Percentiles rank a stretch among this genome's conserved stretches.
Conservation (phyloP, 2,797 vertebrate species). For the Rhabdomys pumilio region DNA sequence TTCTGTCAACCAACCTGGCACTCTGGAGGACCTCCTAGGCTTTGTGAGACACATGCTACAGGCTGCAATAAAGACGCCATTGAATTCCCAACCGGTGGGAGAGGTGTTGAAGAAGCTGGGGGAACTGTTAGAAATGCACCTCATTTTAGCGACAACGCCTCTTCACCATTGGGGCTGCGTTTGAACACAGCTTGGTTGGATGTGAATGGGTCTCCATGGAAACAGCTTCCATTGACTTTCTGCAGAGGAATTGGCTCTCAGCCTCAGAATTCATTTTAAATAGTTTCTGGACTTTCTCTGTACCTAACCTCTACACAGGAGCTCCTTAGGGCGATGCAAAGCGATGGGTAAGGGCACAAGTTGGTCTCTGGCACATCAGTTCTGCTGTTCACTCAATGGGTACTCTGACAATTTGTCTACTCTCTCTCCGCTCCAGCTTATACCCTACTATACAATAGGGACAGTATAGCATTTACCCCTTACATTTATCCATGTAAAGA, state of each 20-base stretch:
- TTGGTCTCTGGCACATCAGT: too few relatives aligned
- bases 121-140: neutral
- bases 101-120: neutral
- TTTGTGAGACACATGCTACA: neutral
- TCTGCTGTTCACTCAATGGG: neutral
- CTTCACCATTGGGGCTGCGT: neutral
- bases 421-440: neutral
- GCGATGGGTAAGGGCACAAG: neutral
- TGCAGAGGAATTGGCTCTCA: constrained; percentile 9
- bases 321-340: neutral
- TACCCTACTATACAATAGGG: neutral
- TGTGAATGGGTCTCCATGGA: constrained; percentile 60
- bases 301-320: neutral
- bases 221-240: constrained; percentile 56
- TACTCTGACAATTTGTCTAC: neutral
- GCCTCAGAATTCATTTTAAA: constrained; percentile 57
- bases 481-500: neutral
- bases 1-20: neutral
- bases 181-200: constrained; percentile 10
- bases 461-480: neutral
- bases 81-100: neutral
- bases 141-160: neutral
- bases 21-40: neutral
- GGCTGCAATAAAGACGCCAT: neutral
- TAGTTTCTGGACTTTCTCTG: neutral